phyloP scores from a whole-genome alignment of 2,113 vertebrate genomes.

The Grallaria varia region DNA sequence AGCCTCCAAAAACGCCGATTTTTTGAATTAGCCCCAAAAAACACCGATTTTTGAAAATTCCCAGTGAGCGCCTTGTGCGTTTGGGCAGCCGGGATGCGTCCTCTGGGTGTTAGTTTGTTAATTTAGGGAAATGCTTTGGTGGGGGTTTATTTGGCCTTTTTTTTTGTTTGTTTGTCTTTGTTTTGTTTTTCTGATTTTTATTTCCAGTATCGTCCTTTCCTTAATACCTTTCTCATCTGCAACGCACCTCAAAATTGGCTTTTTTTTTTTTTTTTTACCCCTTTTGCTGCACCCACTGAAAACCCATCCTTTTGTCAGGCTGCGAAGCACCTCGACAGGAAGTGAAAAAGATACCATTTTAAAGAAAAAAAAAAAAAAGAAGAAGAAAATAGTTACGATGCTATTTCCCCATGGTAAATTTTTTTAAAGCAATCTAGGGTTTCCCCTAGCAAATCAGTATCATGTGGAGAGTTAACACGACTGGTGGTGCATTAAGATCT shows the following conservation, averaged over 20 bases:
- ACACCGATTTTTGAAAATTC: background rate
- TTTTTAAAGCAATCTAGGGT: background rate
- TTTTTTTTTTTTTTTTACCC: background rate
- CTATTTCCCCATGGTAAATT: background rate
- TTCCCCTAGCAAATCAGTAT: background rate
- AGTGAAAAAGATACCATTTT: background rate
- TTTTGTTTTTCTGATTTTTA: no score
- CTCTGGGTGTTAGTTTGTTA: background rate
- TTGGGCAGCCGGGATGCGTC: no score
- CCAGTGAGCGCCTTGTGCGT: rapidly evolving
- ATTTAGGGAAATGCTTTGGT: background rate
- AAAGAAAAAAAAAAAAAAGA: background rate
- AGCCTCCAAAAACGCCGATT: no score
- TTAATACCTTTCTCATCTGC: background rate
- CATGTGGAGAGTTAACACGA: background rate
- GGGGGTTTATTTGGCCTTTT: no score
- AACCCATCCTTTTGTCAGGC: background rate
- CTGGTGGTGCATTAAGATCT: background rate
- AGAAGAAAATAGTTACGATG: background rate
- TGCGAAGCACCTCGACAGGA: background rate
- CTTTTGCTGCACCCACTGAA: background rate
- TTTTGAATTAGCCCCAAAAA: background rate
- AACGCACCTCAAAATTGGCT: rapidly evolving
- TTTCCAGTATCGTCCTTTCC: background rate
- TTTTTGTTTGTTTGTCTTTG: no score